A percentile compares a stretch with the other conserved stretches of the same genome.
Conservation (phyloP, 2,113 vertebrate genomes). For the Alces alces region DNA sequence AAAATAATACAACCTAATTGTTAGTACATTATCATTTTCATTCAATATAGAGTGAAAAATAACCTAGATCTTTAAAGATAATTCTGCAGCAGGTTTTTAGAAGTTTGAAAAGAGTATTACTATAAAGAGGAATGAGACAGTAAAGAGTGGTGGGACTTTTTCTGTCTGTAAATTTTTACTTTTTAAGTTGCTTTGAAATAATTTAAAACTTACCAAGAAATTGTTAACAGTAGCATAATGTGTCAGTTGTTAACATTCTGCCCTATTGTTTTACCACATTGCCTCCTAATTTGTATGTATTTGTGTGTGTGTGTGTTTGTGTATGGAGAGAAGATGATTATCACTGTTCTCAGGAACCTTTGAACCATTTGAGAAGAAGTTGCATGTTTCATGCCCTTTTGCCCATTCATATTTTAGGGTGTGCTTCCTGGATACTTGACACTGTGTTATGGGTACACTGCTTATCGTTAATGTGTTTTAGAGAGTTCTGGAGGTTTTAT, state of each 20-base stretch:
- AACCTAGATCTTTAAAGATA: not conserved
- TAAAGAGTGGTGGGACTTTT: not conserved
- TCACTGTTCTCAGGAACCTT: not conserved
- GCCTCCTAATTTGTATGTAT: not conserved
- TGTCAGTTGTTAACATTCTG: not conserved
- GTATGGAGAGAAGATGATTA: not conserved
- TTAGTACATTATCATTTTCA: not conserved
- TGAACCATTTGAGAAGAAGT: not conserved
- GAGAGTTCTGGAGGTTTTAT: not conserved
- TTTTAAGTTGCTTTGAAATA: constrained; percentile 15
- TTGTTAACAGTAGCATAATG: not conserved
- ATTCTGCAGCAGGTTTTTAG: not conserved
- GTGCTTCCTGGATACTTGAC: not conserved
- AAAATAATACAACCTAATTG: not conserved
- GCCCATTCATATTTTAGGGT: not conserved
- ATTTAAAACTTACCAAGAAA: not conserved
- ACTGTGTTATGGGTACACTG: not conserved
- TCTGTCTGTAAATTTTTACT: not conserved
- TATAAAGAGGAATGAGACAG: not conserved
- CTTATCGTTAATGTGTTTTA: not conserved
- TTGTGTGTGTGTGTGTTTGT: not conserved
- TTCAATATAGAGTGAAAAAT: not conserved
- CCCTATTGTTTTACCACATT: not conserved
- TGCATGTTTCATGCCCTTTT: not conserved
- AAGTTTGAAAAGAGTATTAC: not conserved